A percentile compares a stretch with the other conserved stretches of the same genome.
Evolutionary conservation across 2,113 vertebrate genomes (phyloP).

Genomic region (Lipophrys pholis): DNA sequence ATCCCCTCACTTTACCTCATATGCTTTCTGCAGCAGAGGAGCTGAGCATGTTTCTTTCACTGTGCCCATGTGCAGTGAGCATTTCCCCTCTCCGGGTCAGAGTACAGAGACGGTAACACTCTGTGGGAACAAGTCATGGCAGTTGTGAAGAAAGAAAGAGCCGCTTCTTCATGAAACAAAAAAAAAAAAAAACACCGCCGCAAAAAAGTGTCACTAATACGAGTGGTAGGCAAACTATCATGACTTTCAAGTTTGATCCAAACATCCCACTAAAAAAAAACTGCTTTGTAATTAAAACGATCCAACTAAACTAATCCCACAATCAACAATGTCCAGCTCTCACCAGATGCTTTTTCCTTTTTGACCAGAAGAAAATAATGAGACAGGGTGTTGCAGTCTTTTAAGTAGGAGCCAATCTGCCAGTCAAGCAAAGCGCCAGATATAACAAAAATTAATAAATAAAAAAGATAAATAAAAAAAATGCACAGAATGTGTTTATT

Average conservation of each 20-base stretch:
- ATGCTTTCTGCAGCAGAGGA: slow-evolving; percentile 40
- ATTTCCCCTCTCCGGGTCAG: slow-evolving; percentile 49
- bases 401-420: slow-evolving; percentile 61
- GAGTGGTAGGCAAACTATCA: slow-evolving; percentile 44
- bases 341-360: slow-evolving; percentile 39
- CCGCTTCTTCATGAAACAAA: not conserved
- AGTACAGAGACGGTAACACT: slow-evolving; percentile 52
- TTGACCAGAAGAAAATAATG: slow-evolving; percentile 62
- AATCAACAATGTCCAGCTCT: slow-evolving; percentile 28
- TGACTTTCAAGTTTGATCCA: slow-evolving; percentile 53
- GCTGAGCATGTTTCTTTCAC: slow-evolving; percentile 37
- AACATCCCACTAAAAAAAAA: slow-evolving; percentile 46
- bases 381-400: slow-evolving; percentile 51
- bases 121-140: slow-evolving; percentile 61
- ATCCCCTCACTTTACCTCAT: slow-evolving; percentile 72
- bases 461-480: no score
- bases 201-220: slow-evolving; percentile 55
- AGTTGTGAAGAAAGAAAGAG: slow-evolving; percentile 30
- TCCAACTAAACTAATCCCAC: slow-evolving; percentile 20
- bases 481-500: slow-evolving; percentile 69
- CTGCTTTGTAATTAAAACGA: slow-evolving; percentile 49
- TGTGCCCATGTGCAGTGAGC: slow-evolving; percentile 60
- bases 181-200: slow-evolving; percentile 41
- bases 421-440: slow-evolving; percentile 58
- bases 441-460: slow-evolving; percentile 26